phyloP scores from a whole-genome alignment of 2,797 vertebrate genomes.

The Ctenosaura bakeri region DNA sequence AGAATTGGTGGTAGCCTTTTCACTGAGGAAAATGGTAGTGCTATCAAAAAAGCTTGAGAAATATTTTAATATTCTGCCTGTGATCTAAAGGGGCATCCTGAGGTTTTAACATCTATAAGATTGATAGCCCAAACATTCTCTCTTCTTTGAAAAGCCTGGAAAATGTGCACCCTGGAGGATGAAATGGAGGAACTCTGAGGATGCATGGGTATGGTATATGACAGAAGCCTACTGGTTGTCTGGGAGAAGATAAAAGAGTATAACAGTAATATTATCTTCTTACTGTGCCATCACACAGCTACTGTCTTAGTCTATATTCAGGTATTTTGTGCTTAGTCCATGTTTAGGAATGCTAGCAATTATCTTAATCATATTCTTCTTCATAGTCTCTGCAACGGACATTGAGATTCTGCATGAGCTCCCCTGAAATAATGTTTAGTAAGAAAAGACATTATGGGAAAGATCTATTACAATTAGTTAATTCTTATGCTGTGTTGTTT shows the following conservation, averaged over 20 bases:
- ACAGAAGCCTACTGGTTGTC: background rate
- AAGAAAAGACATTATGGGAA: background rate
- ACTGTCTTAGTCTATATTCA: background rate
- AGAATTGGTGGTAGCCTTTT: too few relatives aligned
- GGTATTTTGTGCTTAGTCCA: background rate
- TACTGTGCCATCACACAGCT: background rate
- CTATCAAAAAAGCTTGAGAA: too few relatives aligned
- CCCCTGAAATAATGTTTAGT: background rate
- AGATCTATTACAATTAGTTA: background rate
- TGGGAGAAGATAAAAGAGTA: background rate
- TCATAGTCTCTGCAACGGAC: too few relatives aligned
- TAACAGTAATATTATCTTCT: background rate
- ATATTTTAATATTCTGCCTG: background rate
- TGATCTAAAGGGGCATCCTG: background rate
- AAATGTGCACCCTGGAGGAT: background rate
- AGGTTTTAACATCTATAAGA: background rate
- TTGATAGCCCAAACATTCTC: background rate
- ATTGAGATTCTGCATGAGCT: too few relatives aligned
- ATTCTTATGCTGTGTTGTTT: background rate
- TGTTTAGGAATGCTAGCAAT: background rate
- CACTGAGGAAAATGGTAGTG: too few relatives aligned
- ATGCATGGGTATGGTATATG: background rate
- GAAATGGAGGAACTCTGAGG: background rate
- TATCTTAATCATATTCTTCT: background rate
- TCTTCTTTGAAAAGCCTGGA: background rate